Percentiles rank a stretch among this genome's conserved stretches.
phyloP scores from a whole-genome alignment of 2,797 vertebrate species.

The Botia almorhae region DNA sequence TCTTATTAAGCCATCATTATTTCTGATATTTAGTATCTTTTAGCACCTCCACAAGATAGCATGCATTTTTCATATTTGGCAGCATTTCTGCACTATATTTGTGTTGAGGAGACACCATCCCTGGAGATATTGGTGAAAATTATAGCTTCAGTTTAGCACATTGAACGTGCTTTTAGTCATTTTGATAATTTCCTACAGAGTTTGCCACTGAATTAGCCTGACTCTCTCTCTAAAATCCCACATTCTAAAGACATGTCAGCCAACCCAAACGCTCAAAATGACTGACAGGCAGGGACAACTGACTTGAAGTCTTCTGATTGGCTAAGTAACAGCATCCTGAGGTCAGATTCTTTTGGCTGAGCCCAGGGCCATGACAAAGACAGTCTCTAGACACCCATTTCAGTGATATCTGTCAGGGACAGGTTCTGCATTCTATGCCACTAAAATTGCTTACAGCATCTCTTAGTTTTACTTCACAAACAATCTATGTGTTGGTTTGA shows the following conservation, averaged over 20 bases:
- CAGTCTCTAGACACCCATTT: not conserved
- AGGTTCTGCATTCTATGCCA: not conserved
- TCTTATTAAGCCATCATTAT: not conserved
- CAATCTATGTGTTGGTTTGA: not conserved
- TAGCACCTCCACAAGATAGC: not conserved
- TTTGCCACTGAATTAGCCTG: not conserved
- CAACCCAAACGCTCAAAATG: not conserved
- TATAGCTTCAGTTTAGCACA: not conserved
- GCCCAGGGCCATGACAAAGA: not conserved
- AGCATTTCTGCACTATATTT: not conserved
- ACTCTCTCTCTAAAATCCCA: not conserved
- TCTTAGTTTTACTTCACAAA: not conserved
- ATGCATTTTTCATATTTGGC: not conserved
- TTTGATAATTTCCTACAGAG: not conserved
- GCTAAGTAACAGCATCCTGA: not conserved
- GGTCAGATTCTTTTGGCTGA: not conserved
- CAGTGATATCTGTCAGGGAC: conserved; percentile 2
- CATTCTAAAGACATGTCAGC: not conserved
- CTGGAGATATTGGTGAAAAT: not conserved
- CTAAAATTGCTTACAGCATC: not conserved
- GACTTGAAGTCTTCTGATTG: not conserved
- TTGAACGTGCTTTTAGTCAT: not conserved
- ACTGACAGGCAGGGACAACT: not conserved
- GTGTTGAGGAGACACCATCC: not conserved
- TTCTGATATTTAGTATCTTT: not conserved